Percentiles rank a stretch among this genome's conserved stretches.
Conservation (phyloP, 2,113 vertebrate species). For the Platanista minor region DNA sequence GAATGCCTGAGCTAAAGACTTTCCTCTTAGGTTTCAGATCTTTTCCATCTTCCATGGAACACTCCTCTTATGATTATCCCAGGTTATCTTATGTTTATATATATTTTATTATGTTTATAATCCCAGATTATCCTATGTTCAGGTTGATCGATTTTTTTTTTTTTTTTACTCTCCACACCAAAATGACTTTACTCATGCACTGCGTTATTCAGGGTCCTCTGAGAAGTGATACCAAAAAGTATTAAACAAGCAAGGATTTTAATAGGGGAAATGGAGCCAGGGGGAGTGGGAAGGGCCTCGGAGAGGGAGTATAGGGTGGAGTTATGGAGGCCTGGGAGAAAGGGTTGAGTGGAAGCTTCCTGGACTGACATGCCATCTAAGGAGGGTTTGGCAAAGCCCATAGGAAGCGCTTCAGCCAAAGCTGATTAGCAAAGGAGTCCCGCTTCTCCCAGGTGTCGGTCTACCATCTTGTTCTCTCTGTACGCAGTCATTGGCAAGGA, state of each 20-base stretch:
- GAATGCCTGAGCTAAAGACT: background rate
- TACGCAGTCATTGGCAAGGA: background rate
- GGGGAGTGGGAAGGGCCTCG: rapidly evolving
- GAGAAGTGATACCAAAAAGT: background rate
- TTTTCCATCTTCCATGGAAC: background rate
- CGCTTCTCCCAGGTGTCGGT: background rate
- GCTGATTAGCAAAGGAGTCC: background rate
- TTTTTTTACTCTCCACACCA: background rate
- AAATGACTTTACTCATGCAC: background rate
- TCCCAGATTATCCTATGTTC: background rate
- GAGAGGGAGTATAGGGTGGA: background rate
- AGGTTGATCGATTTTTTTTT: background rate
- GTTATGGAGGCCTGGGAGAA: background rate
- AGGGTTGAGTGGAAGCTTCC: background rate
- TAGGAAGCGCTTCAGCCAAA: background rate
- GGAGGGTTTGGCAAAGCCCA: background rate
- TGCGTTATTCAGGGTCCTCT: background rate
- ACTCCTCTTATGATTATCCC: background rate
- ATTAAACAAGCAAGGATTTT: background rate
- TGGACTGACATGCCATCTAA: background rate
- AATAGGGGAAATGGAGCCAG: background rate
- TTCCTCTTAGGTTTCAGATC: background rate
- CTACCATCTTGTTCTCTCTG: background rate
- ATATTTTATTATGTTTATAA: no score
- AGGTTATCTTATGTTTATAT: no score